Conservation (phyloP, 2,797 vertebrate genomes). For the Scyliorhinus canicula region DNA sequence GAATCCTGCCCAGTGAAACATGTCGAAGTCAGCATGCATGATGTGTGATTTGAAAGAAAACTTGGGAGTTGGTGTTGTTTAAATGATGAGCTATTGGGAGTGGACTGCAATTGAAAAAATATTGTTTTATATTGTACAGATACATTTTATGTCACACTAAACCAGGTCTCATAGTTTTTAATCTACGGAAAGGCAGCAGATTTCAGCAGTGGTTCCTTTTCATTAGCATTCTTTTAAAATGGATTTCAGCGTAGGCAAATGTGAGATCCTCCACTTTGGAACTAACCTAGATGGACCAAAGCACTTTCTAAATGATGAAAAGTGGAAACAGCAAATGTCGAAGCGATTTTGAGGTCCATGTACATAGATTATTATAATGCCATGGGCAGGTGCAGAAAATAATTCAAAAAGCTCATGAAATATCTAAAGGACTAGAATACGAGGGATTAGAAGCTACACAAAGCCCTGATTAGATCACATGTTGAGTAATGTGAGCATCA, state of each 20-base stretch:
- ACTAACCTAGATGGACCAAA: neutral
- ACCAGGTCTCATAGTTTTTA: neutral
- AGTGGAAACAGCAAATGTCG: neutral
- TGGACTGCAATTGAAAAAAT: neutral
- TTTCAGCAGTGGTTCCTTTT: neutral
- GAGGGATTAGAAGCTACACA: neutral
- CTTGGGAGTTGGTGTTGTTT: neutral
- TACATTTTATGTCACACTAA: neutral
- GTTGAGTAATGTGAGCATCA: neutral
- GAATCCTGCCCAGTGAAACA: neutral
- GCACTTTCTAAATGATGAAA: neutral
- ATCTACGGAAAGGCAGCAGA: neutral
- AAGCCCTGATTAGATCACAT: too few relatives aligned
- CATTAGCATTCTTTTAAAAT: neutral
- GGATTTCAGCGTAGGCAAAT: neutral
- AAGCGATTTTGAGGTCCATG: neutral
- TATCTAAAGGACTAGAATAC: neutral
- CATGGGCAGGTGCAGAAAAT: neutral
- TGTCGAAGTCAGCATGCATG: neutral
- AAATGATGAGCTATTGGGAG: neutral
- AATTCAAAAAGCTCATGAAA: neutral
- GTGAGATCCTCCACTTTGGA: neutral
- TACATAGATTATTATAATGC: neutral
- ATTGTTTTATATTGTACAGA: neutral
- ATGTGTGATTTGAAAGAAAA: neutral